phyloP scores from a whole-genome alignment of 1,140 invertebrate genomes.

The Leptoteleia sp. region DNA sequence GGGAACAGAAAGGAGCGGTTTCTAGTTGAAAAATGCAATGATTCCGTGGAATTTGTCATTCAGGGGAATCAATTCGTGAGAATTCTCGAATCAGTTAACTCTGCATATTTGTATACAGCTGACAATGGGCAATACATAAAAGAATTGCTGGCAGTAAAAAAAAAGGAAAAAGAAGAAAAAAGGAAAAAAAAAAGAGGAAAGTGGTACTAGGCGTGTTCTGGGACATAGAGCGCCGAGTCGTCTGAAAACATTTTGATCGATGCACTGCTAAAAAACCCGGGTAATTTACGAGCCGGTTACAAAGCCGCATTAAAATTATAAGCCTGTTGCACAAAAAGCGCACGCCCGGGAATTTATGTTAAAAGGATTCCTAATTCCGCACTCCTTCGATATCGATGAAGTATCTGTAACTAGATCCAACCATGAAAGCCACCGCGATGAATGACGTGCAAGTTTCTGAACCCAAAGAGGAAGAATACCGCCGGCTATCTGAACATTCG shows the following conservation, averaged over 20 bases:
- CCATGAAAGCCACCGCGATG: constrained; percentile 48
- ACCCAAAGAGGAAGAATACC: constrained; percentile 52
- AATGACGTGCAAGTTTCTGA: constrained; percentile 54
- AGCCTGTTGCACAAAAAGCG: constrained; percentile 53
- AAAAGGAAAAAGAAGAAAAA: no score
- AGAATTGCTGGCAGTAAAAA: constrained; percentile 5
- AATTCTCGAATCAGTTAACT: constrained; percentile 43
- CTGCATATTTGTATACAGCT: constrained; percentile 21
- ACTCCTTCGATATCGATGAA: constrained; percentile 45
- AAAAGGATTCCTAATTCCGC: constrained; percentile 40
- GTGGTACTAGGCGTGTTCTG: background rate
- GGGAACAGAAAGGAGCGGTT: constrained; percentile 24
- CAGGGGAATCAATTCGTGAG: constrained; percentile 13
- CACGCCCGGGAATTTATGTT: constrained; percentile 24
- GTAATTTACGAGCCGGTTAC: constrained; percentile 14
- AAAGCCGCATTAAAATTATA: constrained; percentile 47
- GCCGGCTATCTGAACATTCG: constrained; percentile 51
- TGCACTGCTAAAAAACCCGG: constrained; percentile 9
- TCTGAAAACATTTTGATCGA: constrained; percentile 45
- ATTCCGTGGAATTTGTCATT: constrained; percentile 38
- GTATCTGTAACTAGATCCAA: constrained; percentile 51
- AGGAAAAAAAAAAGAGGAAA: no score
- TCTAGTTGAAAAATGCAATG: constrained; percentile 29
- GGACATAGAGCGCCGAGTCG: background rate
- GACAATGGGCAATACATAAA: constrained; percentile 38